phyloP scores from a whole-genome alignment of 2,888 invertebrate species.

The Ornithoptera priamus region DNA sequence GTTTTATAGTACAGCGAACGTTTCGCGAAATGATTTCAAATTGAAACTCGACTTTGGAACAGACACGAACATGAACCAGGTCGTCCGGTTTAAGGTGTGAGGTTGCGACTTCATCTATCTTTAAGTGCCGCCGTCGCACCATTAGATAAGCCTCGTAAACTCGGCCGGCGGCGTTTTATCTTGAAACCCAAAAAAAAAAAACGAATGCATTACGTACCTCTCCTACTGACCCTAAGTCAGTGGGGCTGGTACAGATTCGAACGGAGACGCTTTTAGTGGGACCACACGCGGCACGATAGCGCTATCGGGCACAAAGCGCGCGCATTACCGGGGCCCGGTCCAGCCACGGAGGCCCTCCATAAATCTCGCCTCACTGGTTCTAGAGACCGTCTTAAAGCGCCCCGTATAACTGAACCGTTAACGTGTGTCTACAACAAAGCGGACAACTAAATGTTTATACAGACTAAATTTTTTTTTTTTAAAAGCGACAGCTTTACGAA shows the following conservation, averaged over 20 bases:
- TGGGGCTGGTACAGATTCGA: conserved; percentile 20
- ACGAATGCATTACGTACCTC: conserved; percentile 9
- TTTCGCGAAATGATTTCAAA: too few species aligned
- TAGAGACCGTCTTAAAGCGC: conserved; percentile 9
- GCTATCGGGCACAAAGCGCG: conserved; percentile 34
- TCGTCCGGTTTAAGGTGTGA: background rate
- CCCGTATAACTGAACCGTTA: conserved; percentile 13
- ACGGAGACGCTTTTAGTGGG: conserved; percentile 32
- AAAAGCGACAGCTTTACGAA: too few species aligned
- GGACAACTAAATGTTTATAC: too few species aligned
- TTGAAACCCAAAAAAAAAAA: background rate
- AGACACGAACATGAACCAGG: background rate
- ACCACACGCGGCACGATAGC: conserved; percentile 38
- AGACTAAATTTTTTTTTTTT: too few species aligned
- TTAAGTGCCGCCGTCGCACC: conserved; percentile 13
- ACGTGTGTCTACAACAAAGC: conserved; percentile 9
- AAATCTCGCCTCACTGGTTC: conserved; percentile 25
- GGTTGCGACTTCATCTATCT: conserved; percentile 11
- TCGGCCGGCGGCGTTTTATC: conserved; percentile 14
- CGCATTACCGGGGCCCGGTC: conserved; percentile 21
- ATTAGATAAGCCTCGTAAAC: conserved; percentile 19
- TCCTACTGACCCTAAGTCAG: conserved; percentile 26
- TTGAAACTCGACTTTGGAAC: too few species aligned
- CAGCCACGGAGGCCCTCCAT: conserved; percentile 14
- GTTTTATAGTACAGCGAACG: too few species aligned